phyloP scores from a whole-genome alignment of 2,888 invertebrate genomes.

The Ectropis crepuscularia region DNA sequence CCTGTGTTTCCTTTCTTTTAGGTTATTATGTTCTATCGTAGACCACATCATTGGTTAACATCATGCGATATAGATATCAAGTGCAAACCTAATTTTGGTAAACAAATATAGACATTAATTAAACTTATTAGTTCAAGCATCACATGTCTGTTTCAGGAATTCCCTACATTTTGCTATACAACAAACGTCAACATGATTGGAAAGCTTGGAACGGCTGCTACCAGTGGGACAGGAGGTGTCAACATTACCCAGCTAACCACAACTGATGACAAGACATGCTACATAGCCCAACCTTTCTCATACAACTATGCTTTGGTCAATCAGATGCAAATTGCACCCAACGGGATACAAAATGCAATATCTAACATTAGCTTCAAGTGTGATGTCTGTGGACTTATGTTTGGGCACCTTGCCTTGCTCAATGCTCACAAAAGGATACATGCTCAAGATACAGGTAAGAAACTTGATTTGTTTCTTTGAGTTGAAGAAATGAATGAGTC shows the following conservation, averaged over 20 bases:
- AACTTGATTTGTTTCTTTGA: background rate
- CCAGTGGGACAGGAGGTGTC: conserved; percentile 81
- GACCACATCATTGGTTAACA: too few relatives aligned
- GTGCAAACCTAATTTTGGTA: too few relatives aligned
- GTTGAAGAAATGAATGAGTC: background rate
- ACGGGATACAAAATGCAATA: conserved; percentile 88
- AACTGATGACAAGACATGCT: conserved; percentile 88
- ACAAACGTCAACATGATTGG: conserved; percentile 89
- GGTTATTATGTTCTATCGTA: too few relatives aligned
- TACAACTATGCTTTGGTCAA: conserved; percentile 94
- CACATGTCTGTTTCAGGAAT: conserved; percentile 72
- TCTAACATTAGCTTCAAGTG: conserved; percentile 95
- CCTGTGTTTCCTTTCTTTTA: too few relatives aligned
- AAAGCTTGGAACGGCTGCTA: conserved; percentile 81
- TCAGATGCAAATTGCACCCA: conserved; percentile 92
- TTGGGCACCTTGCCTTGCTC: conserved; percentile 91
- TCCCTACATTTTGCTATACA: conserved; percentile 89
- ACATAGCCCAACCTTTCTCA: conserved; percentile 90
- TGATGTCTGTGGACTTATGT: conserved; percentile 94
- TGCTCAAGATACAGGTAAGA: conserved; percentile 84
- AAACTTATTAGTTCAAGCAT: too few relatives aligned
- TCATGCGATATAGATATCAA: too few relatives aligned
- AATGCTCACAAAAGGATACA: conserved; percentile 95
- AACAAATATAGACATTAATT: too few relatives aligned
- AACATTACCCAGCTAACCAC: conserved; percentile 88